Conservation (phyloP, 2,888 invertebrate species). For the Amphipoea oculea region DNA sequence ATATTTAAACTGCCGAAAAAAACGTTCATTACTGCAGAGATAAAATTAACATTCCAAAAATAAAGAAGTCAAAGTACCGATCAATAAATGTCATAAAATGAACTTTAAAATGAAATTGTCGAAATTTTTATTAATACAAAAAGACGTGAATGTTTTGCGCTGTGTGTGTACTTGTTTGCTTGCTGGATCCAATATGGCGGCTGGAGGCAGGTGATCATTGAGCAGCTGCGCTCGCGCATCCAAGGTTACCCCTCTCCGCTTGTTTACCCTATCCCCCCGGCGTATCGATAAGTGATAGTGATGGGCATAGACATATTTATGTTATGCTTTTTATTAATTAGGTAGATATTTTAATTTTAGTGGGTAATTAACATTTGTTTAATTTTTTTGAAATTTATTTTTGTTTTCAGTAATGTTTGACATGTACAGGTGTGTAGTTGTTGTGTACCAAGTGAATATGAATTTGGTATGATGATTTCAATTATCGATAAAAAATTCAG, state of each 20-base stretch:
- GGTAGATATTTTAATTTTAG: conserved; percentile 49
- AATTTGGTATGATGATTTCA: neutral
- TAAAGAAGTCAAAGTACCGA: conserved; percentile 36
- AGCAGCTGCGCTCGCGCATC: conserved; percentile 84
- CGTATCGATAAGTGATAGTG: conserved; percentile 80
- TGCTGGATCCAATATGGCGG: conserved; percentile 80
- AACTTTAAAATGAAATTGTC: conserved; percentile 68
- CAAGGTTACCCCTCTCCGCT: conserved; percentile 86
- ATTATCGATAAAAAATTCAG: neutral
- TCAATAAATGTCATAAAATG: conserved; percentile 67
- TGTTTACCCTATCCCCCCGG: conserved; percentile 74
- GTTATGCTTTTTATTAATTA: conserved; percentile 53
- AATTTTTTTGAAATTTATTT: conserved; percentile 11
- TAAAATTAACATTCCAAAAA: conserved; percentile 39
- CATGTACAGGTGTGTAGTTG: conserved; percentile 19
- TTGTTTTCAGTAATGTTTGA: neutral
- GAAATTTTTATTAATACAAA: conserved; percentile 70
- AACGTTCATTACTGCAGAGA: neutral
- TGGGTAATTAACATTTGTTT: conserved; percentile 31
- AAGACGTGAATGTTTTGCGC: conserved; percentile 63
- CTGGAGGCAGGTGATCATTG: conserved; percentile 84
- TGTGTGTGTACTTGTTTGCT: conserved; percentile 78
- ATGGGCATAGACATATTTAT: conserved; percentile 70
- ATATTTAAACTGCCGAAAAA: conserved; percentile 29
- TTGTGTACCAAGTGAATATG: neutral